Conservation (phyloP, 1,140 invertebrate genomes). For the Caenorhabditis latens region DNA sequence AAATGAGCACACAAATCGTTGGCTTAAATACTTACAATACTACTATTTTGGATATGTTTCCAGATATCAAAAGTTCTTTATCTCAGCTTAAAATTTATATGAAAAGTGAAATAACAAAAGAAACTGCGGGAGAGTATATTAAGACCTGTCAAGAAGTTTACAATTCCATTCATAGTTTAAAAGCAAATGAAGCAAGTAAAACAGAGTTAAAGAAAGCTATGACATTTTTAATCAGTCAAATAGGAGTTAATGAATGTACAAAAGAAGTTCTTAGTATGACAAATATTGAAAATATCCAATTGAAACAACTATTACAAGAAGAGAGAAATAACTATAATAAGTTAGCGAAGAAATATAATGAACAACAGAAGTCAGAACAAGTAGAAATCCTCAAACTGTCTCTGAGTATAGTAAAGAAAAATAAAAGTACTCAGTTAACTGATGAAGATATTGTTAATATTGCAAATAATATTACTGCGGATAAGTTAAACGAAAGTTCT, state of each 20-base stretch:
- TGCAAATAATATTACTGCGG: neutral
- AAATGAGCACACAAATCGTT: neutral
- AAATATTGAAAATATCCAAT: neutral
- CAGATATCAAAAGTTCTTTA: neutral
- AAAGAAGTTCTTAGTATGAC: neutral
- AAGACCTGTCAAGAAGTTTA: neutral
- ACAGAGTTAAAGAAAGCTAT: neutral
- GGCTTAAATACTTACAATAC: neutral
- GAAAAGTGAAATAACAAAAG: neutral
- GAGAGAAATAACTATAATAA: neutral
- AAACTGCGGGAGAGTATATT: neutral
- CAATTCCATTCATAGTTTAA: neutral
- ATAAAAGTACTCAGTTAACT: neutral
- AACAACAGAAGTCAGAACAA: conserved; percentile 13
- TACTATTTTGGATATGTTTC: neutral
- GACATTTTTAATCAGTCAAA: neutral
- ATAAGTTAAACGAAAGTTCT: neutral
- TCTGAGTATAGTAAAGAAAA: neutral
- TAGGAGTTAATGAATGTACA: neutral
- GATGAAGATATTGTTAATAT: neutral
- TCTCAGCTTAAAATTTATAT: neutral
- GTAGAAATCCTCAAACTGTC: neutral
- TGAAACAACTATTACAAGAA: neutral
- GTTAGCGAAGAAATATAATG: neutral
- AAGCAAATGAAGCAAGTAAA: neutral